Conservation (phyloP, 2,888 invertebrate species). For the Eupithecia exiguata region DNA sequence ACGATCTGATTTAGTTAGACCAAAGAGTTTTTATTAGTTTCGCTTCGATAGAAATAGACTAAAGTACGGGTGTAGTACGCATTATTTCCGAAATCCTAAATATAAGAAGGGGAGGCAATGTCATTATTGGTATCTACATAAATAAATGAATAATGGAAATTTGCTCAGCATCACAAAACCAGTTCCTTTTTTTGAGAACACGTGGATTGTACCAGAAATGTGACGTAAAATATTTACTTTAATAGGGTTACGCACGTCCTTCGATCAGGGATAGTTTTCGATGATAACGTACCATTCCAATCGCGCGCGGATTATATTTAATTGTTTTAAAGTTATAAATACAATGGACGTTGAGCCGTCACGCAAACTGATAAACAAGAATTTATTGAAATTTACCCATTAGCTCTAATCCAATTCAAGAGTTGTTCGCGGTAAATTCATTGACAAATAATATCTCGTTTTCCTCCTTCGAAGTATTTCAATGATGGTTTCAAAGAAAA, state of each 20-base stretch:
- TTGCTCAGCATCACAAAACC: background rate
- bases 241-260: background rate
- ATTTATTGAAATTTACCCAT: constrained; percentile 31
- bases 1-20: background rate
- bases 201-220: background rate
- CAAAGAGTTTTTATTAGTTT: background rate
- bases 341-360: background rate
- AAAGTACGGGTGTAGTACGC: background rate
- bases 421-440: constrained; percentile 23
- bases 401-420: constrained; percentile 18
- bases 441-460: constrained; percentile 45
- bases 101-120: background rate
- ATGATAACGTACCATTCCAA: background rate
- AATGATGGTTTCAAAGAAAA: constrained; percentile 46
- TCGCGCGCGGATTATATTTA: background rate
- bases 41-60: background rate
- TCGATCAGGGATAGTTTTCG: no score
- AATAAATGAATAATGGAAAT: background rate
- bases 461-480: constrained; percentile 50
- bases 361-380: constrained; percentile 29
- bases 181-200: background rate
- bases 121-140: background rate
- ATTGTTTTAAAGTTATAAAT: background rate
- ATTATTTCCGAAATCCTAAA: background rate
- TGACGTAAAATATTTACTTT: background rate